Base-by-base conservation (phyloP, 2,888 invertebrate genomes). In the Sialis fuliginosa region DNA sequence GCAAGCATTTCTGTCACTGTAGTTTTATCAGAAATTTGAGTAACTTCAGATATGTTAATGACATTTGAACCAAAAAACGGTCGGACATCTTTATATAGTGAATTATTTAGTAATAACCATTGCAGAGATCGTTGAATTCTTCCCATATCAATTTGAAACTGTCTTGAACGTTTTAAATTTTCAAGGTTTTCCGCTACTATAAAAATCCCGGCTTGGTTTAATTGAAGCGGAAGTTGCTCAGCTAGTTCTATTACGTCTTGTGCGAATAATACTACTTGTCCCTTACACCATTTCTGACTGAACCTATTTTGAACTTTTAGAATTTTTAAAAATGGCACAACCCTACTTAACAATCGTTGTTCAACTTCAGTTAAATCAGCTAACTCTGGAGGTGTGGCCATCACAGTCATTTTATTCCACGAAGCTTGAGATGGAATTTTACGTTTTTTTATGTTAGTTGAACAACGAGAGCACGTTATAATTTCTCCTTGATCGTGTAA, bases 261-360 rank as follows among this genome's bases (percentile, higher is more conserved):
- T 48, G 46, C 48, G 33, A 48, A 48, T 33, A 48, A 48, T 32
- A 49, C 44, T 22, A 48, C 47, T 45, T 53, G 50, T 9, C 50
- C 50, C 42, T 55, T 54, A 47, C 52, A 57, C 55, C 54, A 56
- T n/a, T n/a, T n/a, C n/a, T n/a, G n/a, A n/a, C n/a, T n/a, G n/a
- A n/a, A n/a, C n/a, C n/a, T n/a, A n/a, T 53, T 54, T 46, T 50
- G 56, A 54, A 39, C 53, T 52, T 52, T 52, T 35, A 56, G 47
- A 33, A 56, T 56, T 48, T 56, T 55, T 12, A 56, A n/a, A 52
- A 56, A 56, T 9, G 48, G 42, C 50, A 35, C 10, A 49, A 48
- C 12, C 6, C 48, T 41, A 33, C 48, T 12, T 44, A 49, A 44
- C 32, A 48, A 49, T 30, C 48, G 48, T 48, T 48, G 43, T 48